Evolutionary conservation across 2,797 vertebrate genomes (phyloP), one percentile per base, ranked within the genome.

Genomic region (Chloroceryle inda): DNA sequence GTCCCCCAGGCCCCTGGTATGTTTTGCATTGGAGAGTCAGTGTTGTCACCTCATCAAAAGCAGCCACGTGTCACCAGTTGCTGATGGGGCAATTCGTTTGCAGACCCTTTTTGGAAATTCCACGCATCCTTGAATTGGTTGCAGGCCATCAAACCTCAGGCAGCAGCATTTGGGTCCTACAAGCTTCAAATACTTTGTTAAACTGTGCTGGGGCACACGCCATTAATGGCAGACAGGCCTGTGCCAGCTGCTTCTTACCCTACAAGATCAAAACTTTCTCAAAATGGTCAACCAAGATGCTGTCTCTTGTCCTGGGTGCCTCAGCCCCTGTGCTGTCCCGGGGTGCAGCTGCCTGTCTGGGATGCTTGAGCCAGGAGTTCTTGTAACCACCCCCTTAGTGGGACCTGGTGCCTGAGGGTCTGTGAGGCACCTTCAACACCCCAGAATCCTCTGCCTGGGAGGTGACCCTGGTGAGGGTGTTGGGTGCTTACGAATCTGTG

Each of bases 1-100:
- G 29, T 15, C 14, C 22, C 20, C 37, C 13, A 18, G 26, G 56
- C 18, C 68, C 1, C 0, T 52, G 45, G 9, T 26, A 9, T 20
- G 6, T 67, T 76, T 45, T 59, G 19, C 5, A 0, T 16, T 15
- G 27, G 23, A 83, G 29, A 73, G 47, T 29, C 3, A 2, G 15
- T 15, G 21, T 52, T 15, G 21, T 52, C 2, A 0, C 47, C 33
- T 42, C 33, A 56, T 37, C 52, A 49, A 69, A 77, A 64, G 10
- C 31, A 72, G 63, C 16, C 35, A 3, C 1, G 1, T 26, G 58
- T 63, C 59, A 45, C 27, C 7, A 1, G n/a, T 15, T 75, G 53
- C 56, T 31, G 50, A 24, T 5, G 6, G 11, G 22, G 12, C 37
- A 64, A 29, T 10, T 6, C 1, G 2, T 74, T 53, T 88, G n/a